Conservation (phyloP, 2,888 invertebrate species). For the Atethmia centrago region DNA sequence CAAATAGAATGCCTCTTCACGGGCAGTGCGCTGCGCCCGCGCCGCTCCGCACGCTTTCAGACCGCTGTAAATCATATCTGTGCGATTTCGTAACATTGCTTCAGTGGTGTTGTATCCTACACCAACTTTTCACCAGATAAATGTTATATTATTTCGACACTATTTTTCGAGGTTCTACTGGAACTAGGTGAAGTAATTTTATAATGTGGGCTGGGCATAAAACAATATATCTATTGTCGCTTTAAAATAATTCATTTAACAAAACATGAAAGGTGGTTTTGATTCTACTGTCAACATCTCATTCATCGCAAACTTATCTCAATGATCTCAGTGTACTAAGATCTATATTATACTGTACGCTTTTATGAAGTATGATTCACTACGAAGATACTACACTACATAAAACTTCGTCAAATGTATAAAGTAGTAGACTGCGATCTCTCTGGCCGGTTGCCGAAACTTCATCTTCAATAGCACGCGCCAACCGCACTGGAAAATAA, state of each 20-base stretch:
- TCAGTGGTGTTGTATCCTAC: conserved; percentile 16
- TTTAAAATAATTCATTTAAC: background rate
- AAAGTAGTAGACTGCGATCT: conserved; percentile 24
- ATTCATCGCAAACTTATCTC: conserved; percentile 15
- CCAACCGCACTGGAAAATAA: conserved; percentile 50
- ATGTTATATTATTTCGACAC: background rate
- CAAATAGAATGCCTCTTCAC: conserved; percentile 60
- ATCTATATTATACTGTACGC: background rate
- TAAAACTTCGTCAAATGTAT: conserved; percentile 19
- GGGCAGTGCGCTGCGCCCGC: conserved; percentile 63
- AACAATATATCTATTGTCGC: background rate
- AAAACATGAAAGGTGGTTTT: background rate
- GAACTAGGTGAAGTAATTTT: conserved; percentile 2
- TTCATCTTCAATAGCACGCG: conserved; percentile 50
- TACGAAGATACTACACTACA: background rate
- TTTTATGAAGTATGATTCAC: background rate
- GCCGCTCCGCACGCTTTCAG: conserved; percentile 57
- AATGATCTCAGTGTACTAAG: background rate
- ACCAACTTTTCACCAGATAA: conserved; percentile 18
- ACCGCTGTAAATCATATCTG: conserved; percentile 24
- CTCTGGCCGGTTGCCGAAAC: conserved; percentile 19
- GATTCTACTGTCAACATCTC: background rate
- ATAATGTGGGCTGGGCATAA: background rate
- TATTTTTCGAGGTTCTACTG: background rate
- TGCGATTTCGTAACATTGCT: conserved; percentile 50